phyloP scores from a whole-genome alignment of 2,113 vertebrate species.

The Climacteris rufus region DNA sequence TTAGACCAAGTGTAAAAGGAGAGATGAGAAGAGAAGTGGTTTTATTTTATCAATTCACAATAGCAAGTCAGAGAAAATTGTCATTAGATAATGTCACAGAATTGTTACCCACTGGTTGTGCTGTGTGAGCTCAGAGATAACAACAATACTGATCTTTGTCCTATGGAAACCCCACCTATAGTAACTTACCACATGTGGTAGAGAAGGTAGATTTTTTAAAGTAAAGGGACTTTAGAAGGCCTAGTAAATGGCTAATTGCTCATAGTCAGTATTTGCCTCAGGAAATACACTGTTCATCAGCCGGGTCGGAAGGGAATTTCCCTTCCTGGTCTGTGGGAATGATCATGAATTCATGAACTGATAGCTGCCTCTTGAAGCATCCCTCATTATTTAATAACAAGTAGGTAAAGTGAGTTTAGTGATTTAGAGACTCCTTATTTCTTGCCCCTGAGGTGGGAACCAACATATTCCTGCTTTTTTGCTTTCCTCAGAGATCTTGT shows the following conservation, averaged over 20 bases:
- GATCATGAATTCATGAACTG: background rate
- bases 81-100: background rate
- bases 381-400: background rate
- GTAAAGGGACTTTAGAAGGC: background rate
- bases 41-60: background rate
- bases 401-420: background rate
- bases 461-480: background rate
- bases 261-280: background rate
- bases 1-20: background rate
- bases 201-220: background rate
- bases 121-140: background rate
- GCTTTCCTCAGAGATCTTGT: background rate
- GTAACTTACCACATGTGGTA: background rate
- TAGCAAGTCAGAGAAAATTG: background rate
- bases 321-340: background rate
- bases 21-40: background rate
- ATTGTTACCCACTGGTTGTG: background rate
- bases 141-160: background rate
- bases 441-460: background rate
- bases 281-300: background rate
- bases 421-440: background rate
- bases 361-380: background rate
- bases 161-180: background rate
- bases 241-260: background rate
- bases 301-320: background rate